phyloP scores from a whole-genome alignment of 1,140 invertebrate species.

The Drosophila chauvacae region DNA sequence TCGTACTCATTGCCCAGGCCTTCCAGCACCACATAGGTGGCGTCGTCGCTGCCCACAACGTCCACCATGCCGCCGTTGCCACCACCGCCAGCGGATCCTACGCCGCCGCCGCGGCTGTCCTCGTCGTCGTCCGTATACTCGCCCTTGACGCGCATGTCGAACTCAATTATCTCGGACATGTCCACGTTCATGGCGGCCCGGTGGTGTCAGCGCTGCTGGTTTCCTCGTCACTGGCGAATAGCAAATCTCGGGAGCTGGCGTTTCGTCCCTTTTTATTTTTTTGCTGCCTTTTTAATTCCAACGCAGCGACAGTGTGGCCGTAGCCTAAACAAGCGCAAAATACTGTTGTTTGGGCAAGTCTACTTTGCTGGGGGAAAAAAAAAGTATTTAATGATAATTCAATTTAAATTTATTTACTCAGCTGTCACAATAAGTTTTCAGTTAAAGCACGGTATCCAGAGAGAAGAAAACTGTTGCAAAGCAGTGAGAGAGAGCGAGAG shows the following conservation, averaged over 20 bases:
- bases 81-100: conserved; percentile 3
- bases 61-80: conserved; percentile 12
- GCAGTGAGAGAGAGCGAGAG: too few relatives aligned
- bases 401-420: too few relatives aligned
- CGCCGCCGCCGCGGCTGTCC: conserved; percentile 10
- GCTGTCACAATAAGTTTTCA: too few relatives aligned
- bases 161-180: conserved; percentile 71
- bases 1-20: conserved; percentile 46
- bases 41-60: conserved; percentile 37
- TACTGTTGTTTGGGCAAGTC: not conserved
- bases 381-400: not conserved
- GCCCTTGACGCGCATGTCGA: conserved; percentile 41
- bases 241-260: not conserved
- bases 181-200: conserved; percentile 53
- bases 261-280: not conserved
- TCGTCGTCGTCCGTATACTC: conserved; percentile 61
- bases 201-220: not conserved
- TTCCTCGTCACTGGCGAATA: conserved; percentile 5
- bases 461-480: too few relatives aligned
- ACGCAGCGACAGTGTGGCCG: conserved; percentile 3
- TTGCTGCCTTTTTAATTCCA: not conserved
- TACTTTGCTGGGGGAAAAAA: not conserved
- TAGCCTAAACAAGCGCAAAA: not conserved
- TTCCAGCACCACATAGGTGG: conserved; percentile 63
- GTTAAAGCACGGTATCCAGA: too few relatives aligned